Evolutionary conservation across 2,113 vertebrate genomes (phyloP).

Genomic region (Xyrauchen texanus): DNA sequence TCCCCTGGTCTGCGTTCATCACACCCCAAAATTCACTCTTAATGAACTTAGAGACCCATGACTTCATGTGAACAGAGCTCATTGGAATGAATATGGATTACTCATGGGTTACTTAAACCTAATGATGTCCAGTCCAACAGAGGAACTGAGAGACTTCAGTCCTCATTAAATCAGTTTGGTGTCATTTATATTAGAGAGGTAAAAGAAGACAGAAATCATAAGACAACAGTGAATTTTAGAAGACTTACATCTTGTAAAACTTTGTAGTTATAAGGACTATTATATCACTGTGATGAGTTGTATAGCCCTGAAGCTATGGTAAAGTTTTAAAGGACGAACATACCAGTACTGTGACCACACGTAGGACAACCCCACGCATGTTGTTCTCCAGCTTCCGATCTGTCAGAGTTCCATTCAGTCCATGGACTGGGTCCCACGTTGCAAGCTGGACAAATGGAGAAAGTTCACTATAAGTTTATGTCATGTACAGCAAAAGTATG

Average conservation of each 20-base stretch:
- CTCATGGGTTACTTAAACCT: conserved; percentile 1
- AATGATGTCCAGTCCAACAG: conserved; percentile 14
- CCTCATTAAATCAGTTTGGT: conserved; percentile 20
- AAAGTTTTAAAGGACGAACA: conserved; percentile 58
- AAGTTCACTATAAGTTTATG: conserved; percentile 41
- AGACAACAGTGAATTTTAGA: background rate
- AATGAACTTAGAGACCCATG: conserved; percentile 49
- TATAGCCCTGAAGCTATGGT: background rate
- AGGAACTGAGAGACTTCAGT: background rate
- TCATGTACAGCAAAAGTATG: conserved; percentile 1
- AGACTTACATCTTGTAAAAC: conserved; percentile 2
- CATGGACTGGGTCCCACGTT: conserved; percentile 94
- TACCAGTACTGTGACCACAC: conserved; percentile 96
- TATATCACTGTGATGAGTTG: background rate
- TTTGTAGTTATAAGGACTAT: conserved; percentile 8
- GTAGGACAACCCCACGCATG: conserved; percentile 93
- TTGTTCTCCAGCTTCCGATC: conserved; percentile 98
- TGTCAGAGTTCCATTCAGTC: conserved; percentile 92
- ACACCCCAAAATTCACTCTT: conserved; percentile 51
- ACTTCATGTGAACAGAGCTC: conserved; percentile 14
- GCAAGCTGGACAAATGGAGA: conserved; percentile 81
- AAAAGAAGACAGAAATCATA: background rate
- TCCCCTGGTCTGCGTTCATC: conserved; percentile 47
- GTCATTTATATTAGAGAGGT: conserved; percentile 4
- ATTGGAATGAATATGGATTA: conserved; percentile 33